Conservation (phyloP, 2,113 vertebrate genomes). For the Cavia porcellus region DNA sequence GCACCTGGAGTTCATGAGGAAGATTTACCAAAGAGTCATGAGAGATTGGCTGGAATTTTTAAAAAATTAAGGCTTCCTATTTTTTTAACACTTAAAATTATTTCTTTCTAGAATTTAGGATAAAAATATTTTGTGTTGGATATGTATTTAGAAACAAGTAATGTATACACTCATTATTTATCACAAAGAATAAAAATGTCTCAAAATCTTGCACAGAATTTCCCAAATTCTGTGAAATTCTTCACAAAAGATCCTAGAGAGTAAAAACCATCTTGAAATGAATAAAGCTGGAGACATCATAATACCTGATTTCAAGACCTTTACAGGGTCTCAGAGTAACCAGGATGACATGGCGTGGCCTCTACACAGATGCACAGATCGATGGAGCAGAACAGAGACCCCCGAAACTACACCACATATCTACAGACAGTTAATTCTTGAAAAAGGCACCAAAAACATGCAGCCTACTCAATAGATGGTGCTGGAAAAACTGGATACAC, state of each 20-base stretch:
- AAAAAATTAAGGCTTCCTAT: neutral
- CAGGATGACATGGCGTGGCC: neutral
- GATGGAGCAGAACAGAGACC: neutral
- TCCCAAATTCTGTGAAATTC: neutral
- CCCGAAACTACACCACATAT: neutral
- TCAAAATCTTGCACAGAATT: conserved; percentile 39
- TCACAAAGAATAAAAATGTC: neutral
- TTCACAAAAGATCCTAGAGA: neutral
- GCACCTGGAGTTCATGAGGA: neutral
- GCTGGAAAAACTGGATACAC: neutral
- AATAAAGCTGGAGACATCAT: neutral
- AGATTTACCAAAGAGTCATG: neutral
- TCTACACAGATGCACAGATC: neutral
- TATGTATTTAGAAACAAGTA: neutral
- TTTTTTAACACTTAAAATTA: neutral
- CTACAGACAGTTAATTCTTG: neutral
- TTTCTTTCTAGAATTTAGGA: neutral
- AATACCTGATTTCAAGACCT: neutral
- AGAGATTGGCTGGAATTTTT: neutral
- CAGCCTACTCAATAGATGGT: neutral
- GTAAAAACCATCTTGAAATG: neutral
- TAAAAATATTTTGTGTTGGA: neutral
- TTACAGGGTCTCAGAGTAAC: neutral
- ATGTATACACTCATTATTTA: neutral
- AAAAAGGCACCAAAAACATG: neutral